Evolutionary conservation across 2,113 vertebrate species (phyloP), one percentile per base, ranked within the genome.

Genomic region (Urocynchramus pylzowi): DNA sequence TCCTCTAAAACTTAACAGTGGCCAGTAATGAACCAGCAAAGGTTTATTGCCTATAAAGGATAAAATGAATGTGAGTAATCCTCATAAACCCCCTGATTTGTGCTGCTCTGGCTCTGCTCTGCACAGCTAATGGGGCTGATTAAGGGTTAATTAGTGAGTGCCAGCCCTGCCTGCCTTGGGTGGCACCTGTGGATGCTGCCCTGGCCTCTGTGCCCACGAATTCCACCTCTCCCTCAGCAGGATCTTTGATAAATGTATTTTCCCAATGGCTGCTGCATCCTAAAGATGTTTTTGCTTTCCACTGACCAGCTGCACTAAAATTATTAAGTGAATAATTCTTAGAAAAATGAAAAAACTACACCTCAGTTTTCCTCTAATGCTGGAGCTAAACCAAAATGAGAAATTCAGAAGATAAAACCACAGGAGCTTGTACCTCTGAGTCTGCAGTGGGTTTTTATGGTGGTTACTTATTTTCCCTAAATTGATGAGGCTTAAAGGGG

Each of bases 401-500:
- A 52, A 80, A 80, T 85, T 59, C 42, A 33, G n/a, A 31, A 41
- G 37, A 27, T 16, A 37, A 60, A 69, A 4, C 10, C 12, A 5
- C 7, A 24, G 70, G 39, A 50, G 33, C 5, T 4, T 2, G 42
- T 17, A 3, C 13, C 53, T 69, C 74, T 93, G 91, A 27, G 61
- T 11, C 86, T 1, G 1, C 42, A 21, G 39, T 7, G 2, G 41
- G 54, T 2, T 82, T 96, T 97, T 94, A 91, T 50, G 35, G 81
- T 13, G 45, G 61, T 75, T 89, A 52, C 75, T 91, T 85, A 90
- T 93, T 94, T 74, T 41, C 68, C 45, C 64, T 37, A 27, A 84
- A 94, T 86, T 93, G 92, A 84, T 85, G 92, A 80, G 59, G 90
- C 63, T 96, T 90, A 91, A 96, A 96, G 85, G 65, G 54, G 73